phyloP scores from a whole-genome alignment of 2,113 vertebrate species.

The Pseudolaguvia tuberculata region DNA sequence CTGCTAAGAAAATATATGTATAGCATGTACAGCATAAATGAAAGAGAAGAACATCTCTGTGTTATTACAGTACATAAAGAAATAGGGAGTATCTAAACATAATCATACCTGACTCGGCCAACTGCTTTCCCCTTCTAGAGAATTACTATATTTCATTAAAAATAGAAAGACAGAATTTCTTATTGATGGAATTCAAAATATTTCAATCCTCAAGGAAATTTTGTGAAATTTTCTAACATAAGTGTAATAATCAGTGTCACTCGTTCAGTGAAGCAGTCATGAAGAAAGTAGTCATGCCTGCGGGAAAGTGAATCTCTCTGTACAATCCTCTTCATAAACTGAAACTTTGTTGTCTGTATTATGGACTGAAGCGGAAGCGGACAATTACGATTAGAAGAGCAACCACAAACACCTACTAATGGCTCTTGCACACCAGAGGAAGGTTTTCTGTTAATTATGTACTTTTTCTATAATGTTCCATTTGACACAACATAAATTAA shows the following conservation, averaged over 20 bases:
- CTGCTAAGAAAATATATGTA: constrained; percentile 11
- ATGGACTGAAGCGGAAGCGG: constrained; percentile 24
- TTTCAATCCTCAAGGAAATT: constrained; percentile 5
- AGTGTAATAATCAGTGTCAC: background rate
- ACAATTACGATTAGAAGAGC: constrained; percentile 25
- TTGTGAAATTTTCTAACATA: background rate
- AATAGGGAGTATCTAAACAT: constrained; percentile 14
- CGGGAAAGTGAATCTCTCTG: background rate
- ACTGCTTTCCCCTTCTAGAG: background rate
- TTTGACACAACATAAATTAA: constrained; percentile 45
- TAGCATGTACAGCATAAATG: background rate
- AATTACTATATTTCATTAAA: constrained; percentile 30
- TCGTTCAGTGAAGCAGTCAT: constrained; percentile 10
- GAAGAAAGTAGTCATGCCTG: constrained; percentile 10
- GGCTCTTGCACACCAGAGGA: constrained; percentile 31
- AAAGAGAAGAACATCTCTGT: background rate
- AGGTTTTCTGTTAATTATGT: too few species aligned
- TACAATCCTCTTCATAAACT: constrained; percentile 6
- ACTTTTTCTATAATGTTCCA: constrained; percentile 44
- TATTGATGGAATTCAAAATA: constrained; percentile 18
- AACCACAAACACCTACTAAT: constrained; percentile 32
- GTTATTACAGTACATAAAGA: background rate
- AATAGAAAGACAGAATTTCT: constrained; percentile 26
- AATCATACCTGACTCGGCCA: background rate
- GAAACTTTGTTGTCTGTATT: constrained; percentile 30